Evolutionary conservation across 2,113 vertebrate genomes (phyloP).

Genomic region (Hepsetus odoe): DNA sequence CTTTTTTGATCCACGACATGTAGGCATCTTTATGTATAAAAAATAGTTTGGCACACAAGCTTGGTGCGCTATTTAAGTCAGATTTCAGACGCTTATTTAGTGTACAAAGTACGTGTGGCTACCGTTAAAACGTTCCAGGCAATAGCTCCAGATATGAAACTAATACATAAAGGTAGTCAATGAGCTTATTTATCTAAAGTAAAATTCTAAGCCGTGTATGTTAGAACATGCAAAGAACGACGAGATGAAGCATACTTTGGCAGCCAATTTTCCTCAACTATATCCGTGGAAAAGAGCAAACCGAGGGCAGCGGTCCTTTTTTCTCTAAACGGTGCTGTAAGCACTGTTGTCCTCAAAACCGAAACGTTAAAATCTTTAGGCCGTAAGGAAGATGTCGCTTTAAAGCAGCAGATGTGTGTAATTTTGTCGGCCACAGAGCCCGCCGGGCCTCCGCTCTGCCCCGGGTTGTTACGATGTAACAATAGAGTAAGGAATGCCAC

Average conservation of each 20-base stretch:
- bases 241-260: conserved; percentile 34
- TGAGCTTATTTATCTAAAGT: conserved; percentile 55
- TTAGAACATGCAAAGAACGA: conserved; percentile 2
- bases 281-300: conserved; percentile 9
- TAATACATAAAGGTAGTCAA: conserved; percentile 52
- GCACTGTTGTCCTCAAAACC: conserved; percentile 47
- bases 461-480: conserved; percentile 76
- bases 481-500: conserved; percentile 75
- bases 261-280: conserved; percentile 46
- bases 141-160: conserved; percentile 52
- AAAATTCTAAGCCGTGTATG: conserved; percentile 16
- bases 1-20: neutral
- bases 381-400: conserved; percentile 23
- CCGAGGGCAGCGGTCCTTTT: conserved; percentile 61
- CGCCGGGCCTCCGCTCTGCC: conserved; percentile 62
- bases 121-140: conserved; percentile 14
- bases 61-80: neutral
- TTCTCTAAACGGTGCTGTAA: conserved; percentile 61
- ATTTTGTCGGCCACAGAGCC: conserved; percentile 60
- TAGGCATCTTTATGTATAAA: neutral
- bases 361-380: conserved; percentile 26
- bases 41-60: neutral
- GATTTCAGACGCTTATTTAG: neutral
- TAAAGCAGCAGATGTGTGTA: conserved; percentile 42
- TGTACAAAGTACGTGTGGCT: neutral